Base-by-base conservation (phyloP, 2,888 invertebrate genomes). In the Drosophila anomelani region DNA sequence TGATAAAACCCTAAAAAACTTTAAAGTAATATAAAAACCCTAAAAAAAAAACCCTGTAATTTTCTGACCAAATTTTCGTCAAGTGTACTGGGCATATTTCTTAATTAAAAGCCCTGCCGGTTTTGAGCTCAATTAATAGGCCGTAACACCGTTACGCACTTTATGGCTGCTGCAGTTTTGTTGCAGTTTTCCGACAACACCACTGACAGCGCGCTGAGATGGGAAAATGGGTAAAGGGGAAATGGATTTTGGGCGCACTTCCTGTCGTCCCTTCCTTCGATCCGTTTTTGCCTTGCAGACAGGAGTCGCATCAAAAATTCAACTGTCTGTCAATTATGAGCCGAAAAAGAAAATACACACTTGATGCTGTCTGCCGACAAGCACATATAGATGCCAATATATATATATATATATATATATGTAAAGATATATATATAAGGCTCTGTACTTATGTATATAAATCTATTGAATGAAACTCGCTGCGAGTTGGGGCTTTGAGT, bases 321-420 rank as follows among this genome's bases (percentile, higher is more conserved):
- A 84, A 68, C 73, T 77, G 85, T 77, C 84, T 83, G 81, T 84
- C 85, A 86, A 85, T 85, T 85, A 85, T 77, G 71, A 73, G 73
- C 67, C 72, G 58, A 73, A 75, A 73, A 62, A 32, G 67, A 71
- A 78, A 70, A 83, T 75, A 80, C 69, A 73, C 78, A 81, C 78
- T 76, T 76, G 76, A 80, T 76, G 79, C 76, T 78, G 75, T 55
- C 57, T 71, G 60, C 60, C 58, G 36, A 26, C 63, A 44, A 56
- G 44, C 34, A 60, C 56, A 77, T 23, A 69, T 41, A 38, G 20
- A 41, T 36, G 64, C 36, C 58, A 4, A 38, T 58, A 56, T 43
- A n/a, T n/a, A 54, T 26, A 3, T 43, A n/a, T n/a, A 54, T 26
- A 3, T 38, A 39, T 36, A 59, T 36, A 60, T 51, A 44, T 36